These are phyloP conservation scores for Papio anubis DNA, from an alignment of 2,113 vertebrate genomes.

Conservation along the genomic window DNA sequence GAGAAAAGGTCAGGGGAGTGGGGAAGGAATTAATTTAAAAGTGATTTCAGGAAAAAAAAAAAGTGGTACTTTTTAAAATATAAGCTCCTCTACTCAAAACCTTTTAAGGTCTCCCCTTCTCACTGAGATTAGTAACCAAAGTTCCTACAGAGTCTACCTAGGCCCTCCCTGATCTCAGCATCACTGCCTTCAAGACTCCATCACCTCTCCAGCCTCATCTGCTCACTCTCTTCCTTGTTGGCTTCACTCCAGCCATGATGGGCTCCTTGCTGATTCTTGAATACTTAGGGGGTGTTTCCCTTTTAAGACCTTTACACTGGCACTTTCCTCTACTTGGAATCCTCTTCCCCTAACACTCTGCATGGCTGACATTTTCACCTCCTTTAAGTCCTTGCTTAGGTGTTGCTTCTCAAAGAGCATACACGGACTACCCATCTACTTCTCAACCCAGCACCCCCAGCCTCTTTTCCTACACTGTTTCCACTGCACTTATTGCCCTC, in stretches of 20 bases:
- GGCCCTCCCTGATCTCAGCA: not conserved
- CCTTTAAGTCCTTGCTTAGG: not conserved
- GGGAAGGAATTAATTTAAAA: not conserved
- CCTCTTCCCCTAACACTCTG: too few species aligned
- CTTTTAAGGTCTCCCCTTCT: not conserved
- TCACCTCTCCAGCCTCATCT: not conserved
- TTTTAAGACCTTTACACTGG: not conserved
- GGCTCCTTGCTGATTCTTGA: not conserved
- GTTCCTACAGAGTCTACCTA: not conserved
- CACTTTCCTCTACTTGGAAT: not conserved
- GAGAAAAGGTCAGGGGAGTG: not conserved
- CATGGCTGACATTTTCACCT: not conserved
- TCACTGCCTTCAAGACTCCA: not conserved
- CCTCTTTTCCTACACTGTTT: not conserved
- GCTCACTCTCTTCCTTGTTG: not conserved
- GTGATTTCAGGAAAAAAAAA: not conserved
- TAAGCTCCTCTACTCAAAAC: not conserved
- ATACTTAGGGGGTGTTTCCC: fast-evolving
- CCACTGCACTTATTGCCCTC: not conserved
- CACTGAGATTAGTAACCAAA: not conserved
- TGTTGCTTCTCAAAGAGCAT: not conserved
- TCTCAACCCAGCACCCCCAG: not conserved
- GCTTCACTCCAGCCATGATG: not conserved
- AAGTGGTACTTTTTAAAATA: not conserved
- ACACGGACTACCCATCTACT: not conserved